Evolutionary conservation across 2,113 vertebrate species (phyloP).

Genomic region (Ceyx cyanopectus): DNA sequence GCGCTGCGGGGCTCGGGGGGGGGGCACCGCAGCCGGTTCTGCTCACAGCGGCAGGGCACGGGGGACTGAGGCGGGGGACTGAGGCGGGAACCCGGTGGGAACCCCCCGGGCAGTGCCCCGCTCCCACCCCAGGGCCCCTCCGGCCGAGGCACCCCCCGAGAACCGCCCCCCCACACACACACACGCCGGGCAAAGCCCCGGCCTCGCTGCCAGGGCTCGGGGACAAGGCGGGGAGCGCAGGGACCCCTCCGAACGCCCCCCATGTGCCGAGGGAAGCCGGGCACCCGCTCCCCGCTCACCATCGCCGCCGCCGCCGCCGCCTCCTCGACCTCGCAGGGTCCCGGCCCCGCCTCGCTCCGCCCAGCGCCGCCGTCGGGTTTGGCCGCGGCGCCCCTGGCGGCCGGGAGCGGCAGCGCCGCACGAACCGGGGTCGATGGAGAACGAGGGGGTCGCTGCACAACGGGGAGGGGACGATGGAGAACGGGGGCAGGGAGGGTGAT

Average conservation of each 20-base stretch:
- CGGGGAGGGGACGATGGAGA: no score
- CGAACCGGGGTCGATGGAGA: neutral
- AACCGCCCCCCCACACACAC: no score
- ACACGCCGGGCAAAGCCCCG: neutral
- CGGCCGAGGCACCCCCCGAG: neutral
- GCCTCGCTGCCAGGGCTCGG: neutral
- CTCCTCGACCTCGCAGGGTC: neutral
- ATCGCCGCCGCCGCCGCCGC: neutral
- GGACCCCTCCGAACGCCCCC: neutral
- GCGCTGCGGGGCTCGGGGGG: rapidly evolving
- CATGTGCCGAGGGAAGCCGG: rapidly evolving
- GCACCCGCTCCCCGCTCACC: neutral
- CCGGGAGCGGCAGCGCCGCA: neutral
- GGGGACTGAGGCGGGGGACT: neutral
- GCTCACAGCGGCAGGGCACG: rapidly evolving
- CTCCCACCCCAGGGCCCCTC: no score
- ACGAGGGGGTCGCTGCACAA: neutral
- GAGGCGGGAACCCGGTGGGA: no score
- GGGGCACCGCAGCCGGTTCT: neutral
- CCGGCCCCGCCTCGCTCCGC: neutral
- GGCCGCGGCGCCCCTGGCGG: neutral
- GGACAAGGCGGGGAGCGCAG: neutral
- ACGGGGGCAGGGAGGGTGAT: no score
- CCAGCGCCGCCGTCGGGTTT: neutral
- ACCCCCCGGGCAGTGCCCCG: neutral